phyloP scores from a whole-genome alignment of 1,140 invertebrate species.

The Bombus waltoni region DNA sequence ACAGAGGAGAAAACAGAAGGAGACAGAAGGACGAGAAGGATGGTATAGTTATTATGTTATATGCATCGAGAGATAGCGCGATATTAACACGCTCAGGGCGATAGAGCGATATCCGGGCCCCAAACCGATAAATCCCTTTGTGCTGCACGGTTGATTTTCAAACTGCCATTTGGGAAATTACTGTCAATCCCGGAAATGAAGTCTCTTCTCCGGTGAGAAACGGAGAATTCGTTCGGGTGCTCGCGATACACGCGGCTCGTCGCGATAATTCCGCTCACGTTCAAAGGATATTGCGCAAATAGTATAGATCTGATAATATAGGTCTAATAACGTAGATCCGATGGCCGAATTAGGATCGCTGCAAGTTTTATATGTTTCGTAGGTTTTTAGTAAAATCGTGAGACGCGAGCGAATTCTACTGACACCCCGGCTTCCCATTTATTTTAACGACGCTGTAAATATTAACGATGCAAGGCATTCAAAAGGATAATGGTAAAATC shows the following conservation, averaged over 20 bases:
- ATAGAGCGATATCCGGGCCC: conserved; percentile 66
- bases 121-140: conserved; percentile 77
- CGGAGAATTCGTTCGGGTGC: conserved; percentile 3
- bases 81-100: conserved; percentile 72
- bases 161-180: conserved; percentile 76
- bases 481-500: no score
- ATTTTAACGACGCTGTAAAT: no score
- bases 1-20: conserved; percentile 48
- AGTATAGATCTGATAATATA: conserved; percentile 19
- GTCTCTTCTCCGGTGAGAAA: conserved; percentile 72
- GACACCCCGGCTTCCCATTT: no score
- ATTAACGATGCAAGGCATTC: no score
- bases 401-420: no score
- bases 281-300: conserved; percentile 54
- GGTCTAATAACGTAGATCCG: neutral
- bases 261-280: conserved; percentile 69
- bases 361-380: no score
- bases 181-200: conserved; percentile 77
- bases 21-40: conserved; percentile 32
- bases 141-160: conserved; percentile 76
- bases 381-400: no score
- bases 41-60: conserved; percentile 71
- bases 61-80: conserved; percentile 67
- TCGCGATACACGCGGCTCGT: neutral
- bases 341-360: no score